Evolutionary conservation across 2,113 vertebrate genomes (phyloP).

Genomic region (Psophia crepitans): DNA sequence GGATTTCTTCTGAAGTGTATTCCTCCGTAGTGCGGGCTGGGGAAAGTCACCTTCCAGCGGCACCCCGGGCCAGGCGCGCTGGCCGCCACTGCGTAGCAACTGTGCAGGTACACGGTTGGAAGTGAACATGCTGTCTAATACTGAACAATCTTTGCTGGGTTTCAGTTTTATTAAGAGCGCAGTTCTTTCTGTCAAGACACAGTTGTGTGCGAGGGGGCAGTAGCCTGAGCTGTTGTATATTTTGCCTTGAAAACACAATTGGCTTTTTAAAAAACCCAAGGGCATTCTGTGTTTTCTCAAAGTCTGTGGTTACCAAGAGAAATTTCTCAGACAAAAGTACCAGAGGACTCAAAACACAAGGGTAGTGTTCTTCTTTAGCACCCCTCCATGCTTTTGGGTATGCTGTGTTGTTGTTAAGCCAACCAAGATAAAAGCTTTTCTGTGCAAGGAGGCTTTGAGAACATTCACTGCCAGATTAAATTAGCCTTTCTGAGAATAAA

Average conservation of each 20-base stretch:
- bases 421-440: slow-evolving; percentile 52
- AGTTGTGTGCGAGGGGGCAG: not conserved
- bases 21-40: not conserved
- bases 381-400: slow-evolving; percentile 36
- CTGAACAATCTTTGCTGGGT: not conserved
- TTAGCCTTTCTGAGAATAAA: slow-evolving; percentile 50
- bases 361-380: slow-evolving; percentile 3
- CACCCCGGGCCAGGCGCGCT: not conserved
- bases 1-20: not conserved
- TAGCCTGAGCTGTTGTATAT: not conserved
- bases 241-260: not conserved
- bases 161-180: not conserved
- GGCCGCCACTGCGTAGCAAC: not conserved
- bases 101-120: not conserved
- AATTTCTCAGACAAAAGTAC: not conserved
- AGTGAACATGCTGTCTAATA: not conserved
- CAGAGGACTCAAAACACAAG: not conserved
- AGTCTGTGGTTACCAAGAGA: not conserved
- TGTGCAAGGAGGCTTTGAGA: slow-evolving; percentile 30
- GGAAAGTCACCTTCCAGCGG: not conserved
- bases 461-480: slow-evolving; percentile 39
- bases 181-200: not conserved
- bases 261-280: not conserved
- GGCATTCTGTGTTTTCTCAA: not conserved
- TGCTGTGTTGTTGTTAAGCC: slow-evolving; percentile 56